Base-by-base conservation (phyloP, 2,888 invertebrate species). In the Nomada fabriciana region DNA sequence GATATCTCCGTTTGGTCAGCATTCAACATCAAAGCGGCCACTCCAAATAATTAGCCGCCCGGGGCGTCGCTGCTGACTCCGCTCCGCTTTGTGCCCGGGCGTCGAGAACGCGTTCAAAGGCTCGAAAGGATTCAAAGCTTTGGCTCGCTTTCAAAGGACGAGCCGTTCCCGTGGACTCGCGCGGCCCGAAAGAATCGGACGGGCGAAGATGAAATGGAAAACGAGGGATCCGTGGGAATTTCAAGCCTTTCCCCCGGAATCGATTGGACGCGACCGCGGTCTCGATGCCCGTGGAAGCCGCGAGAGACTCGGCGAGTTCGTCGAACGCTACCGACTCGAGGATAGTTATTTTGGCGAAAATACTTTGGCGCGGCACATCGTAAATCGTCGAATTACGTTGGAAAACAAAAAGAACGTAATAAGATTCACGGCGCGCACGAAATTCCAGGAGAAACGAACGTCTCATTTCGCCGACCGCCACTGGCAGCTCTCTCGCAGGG, bases 361-460 rank as follows among this genome's bases (percentile, higher is more conserved):
- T 36, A 50, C 43, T 50, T 13, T 47, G 18, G 0, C 68, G 23
- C 69, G 73, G 70, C 69, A 74, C 80, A 55, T 82, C 82, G 81
- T 82, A 75, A 80, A 74, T 82, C 81, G 55, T 61, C 61, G 82
- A 75, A 70, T 81, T 76, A 80, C 82, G 65, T 47, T 15, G 70
- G 50, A 69, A 64, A 69, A 77, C 47, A 42, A 53, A 52, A 59
- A 5, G 20, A 11, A 18, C 23, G 82, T 87, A 87, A 88, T 87
- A 86, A 81, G 88, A 88, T 86, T 72, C 83, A 76, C 82, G 80
- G 83, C 78, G 73, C 77, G 85, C 84, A 84, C 82, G 84, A 89
- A 87, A 90, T 90, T 88, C 89, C 86, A 80, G 79, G 82, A 84
- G 89, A 88, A 89, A 90, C 90, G 91, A 92, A 91, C 90, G 89